Evolutionary conservation across 2,888 invertebrate species (phyloP).

Genomic region (Drosophila leonis): DNA sequence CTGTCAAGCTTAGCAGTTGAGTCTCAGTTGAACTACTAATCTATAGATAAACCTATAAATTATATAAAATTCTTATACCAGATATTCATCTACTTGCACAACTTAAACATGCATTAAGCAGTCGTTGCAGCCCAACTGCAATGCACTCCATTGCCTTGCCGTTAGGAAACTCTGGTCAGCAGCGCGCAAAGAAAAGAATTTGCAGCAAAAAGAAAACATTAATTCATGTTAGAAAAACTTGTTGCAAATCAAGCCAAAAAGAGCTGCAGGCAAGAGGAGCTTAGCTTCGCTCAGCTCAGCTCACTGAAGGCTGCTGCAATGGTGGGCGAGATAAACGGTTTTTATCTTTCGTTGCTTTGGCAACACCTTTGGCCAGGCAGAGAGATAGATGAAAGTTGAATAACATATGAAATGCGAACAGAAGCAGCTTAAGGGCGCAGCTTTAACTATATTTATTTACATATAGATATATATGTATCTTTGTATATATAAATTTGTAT

Average conservation of each 20-base stretch:
- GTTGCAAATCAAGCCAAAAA: not conserved
- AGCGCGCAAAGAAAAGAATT: not conserved
- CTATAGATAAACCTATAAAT: not conserved
- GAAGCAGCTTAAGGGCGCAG: not conserved
- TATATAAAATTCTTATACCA: not conserved
- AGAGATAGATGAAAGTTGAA: not conserved
- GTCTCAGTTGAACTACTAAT: not conserved
- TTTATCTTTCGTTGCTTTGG: not conserved
- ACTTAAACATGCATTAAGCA: not conserved
- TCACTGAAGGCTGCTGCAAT: not conserved
- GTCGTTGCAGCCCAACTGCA: not conserved
- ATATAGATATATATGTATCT: not conserved
- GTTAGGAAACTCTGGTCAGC: constrained; percentile 1
- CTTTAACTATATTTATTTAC: not conserved
- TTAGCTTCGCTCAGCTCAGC: not conserved
- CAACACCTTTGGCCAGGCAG: not conserved
- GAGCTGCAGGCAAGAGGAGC: constrained; percentile 1
- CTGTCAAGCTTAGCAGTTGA: too few relatives aligned
- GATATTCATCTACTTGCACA: too few relatives aligned
- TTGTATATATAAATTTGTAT: not conserved
- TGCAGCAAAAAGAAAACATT: constrained; percentile 33
- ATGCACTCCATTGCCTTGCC: not conserved
- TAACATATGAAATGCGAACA: not conserved
- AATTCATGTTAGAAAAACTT: constrained; percentile 50
- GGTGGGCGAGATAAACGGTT: constrained; percentile 1